A percentile compares a stretch with the other conserved stretches of the same genome.
These are phyloP conservation scores for Bubo blakistoni DNA, from an alignment of 2,113 vertebrate genomes.

Conservation along the genomic window DNA sequence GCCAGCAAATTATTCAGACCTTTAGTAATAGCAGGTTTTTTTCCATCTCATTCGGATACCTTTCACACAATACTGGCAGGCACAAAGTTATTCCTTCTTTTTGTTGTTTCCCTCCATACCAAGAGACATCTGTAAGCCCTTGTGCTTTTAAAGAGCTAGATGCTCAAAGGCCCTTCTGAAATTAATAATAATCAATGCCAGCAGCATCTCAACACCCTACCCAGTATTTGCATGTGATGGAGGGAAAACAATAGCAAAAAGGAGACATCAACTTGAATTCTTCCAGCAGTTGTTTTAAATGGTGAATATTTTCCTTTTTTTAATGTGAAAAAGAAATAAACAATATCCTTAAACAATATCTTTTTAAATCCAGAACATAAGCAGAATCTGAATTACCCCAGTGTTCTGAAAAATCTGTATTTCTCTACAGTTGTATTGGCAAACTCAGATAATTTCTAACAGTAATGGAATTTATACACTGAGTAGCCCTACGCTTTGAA, in stretches of 20 bases:
- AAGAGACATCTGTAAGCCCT: slow-evolving; percentile 47
- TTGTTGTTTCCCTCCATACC: background rate
- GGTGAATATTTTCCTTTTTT: slow-evolving; percentile 55
- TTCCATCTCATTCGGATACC: slow-evolving; percentile 40
- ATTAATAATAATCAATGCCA: slow-evolving; percentile 63
- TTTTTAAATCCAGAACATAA: slow-evolving; percentile 62
- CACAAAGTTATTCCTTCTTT: slow-evolving; percentile 38
- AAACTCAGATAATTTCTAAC: slow-evolving; percentile 23
- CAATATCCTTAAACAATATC: slow-evolving; percentile 52
- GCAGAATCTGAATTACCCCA: slow-evolving; percentile 52
- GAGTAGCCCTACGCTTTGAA: background rate
- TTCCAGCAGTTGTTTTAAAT: slow-evolving; percentile 64
- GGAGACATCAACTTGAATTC: slow-evolving; percentile 52
- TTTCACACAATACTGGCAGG: slow-evolving; percentile 61
- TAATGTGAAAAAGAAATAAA: slow-evolving; percentile 67
- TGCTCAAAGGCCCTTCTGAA: slow-evolving; percentile 60
- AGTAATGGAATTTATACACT: slow-evolving; percentile 35
- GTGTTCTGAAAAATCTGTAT: slow-evolving; percentile 18
- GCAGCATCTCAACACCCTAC: slow-evolving; percentile 59
- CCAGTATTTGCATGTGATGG: slow-evolving; percentile 52
- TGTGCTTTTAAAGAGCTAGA: slow-evolving; percentile 43
- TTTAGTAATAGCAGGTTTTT: background rate
- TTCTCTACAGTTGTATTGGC: slow-evolving; percentile 3
- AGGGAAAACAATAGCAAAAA: slow-evolving; percentile 62
- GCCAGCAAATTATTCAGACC: slow-evolving; percentile 22